Conservation (phyloP, 2,797 vertebrate genomes). For the Telmatherina bonti region DNA sequence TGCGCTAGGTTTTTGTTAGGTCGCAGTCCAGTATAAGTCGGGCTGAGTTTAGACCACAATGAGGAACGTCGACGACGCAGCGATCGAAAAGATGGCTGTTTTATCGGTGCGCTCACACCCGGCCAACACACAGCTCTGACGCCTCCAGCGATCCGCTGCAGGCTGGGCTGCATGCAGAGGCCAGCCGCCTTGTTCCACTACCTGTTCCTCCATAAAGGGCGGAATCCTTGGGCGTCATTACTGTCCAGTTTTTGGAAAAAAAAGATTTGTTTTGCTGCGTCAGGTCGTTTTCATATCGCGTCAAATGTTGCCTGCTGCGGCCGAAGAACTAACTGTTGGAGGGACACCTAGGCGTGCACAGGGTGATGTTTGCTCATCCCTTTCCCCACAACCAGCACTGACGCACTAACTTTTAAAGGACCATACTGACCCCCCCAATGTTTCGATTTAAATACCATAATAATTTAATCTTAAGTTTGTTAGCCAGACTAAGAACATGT, state of each 20-base stretch:
- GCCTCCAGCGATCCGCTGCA: background rate
- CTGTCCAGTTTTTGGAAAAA: too few species aligned
- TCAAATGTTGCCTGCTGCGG: too few species aligned
- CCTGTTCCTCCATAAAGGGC: background rate
- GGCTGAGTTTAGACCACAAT: background rate
- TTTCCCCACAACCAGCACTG: background rate
- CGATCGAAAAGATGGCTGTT: conserved; percentile 24
- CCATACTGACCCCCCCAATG: background rate
- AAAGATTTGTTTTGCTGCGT: too few species aligned
- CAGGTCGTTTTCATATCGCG: background rate
- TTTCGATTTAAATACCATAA: background rate
- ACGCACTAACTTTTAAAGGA: conserved; percentile 4
- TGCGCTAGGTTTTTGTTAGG: background rate
- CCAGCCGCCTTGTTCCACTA: background rate
- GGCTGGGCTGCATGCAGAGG: background rate
- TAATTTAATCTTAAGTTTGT: too few species aligned
- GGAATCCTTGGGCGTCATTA: background rate
- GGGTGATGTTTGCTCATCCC: too few species aligned
- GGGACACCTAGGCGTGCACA: too few species aligned
- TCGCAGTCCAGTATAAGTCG: conserved; percentile 1
- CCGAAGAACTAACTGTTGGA: too few species aligned
- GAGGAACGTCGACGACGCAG: background rate
- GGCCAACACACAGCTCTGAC: background rate
- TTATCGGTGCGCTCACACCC: conserved; percentile 8
- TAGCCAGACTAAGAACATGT: too few species aligned